These are phyloP conservation scores for Sycophaga agraensis DNA, from an alignment of 1,140 invertebrate species.

Conservation along the genomic window DNA sequence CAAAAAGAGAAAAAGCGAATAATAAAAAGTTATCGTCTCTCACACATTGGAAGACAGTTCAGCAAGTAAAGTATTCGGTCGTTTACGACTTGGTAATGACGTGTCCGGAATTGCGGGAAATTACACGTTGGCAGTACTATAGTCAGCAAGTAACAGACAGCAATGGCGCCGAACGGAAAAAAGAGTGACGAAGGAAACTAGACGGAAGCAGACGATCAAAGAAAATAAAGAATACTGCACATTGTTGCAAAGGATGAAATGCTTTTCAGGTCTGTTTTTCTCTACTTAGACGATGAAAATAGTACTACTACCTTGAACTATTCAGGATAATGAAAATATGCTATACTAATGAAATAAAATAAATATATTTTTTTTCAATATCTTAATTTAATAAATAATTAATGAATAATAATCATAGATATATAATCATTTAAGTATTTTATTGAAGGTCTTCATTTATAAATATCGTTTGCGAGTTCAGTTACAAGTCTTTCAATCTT, in stretches of 20 bases:
- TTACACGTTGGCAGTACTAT: slow-evolving; percentile 36
- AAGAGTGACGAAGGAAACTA: not conserved
- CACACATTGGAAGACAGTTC: slow-evolving; percentile 23
- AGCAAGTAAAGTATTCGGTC: slow-evolving; percentile 8
- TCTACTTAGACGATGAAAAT: not conserved
- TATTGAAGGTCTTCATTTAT: too few relatives aligned
- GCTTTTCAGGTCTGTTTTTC: slow-evolving; percentile 13
- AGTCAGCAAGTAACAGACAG: not conserved
- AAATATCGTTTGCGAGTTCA: too few relatives aligned
- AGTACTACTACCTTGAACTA: too few relatives aligned
- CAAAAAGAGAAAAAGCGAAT: not conserved
- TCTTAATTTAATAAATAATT: too few relatives aligned
- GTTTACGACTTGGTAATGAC: slow-evolving; percentile 36
- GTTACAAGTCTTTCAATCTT: not conserved
- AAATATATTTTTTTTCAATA: too few relatives aligned
- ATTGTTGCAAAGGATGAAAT: slow-evolving; percentile 12
- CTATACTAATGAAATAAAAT: too few relatives aligned
- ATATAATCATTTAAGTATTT: too few relatives aligned
- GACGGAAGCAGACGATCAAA: not conserved
- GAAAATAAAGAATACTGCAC: not conserved
- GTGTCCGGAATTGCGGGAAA: slow-evolving; percentile 37
- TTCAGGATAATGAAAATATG: too few relatives aligned
- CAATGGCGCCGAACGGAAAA: not conserved
- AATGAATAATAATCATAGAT: too few relatives aligned
- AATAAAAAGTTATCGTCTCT: slow-evolving; percentile 27